phyloP scores from a whole-genome alignment of 2,797 vertebrate species.

The Acrossocheilus fasciatus region DNA sequence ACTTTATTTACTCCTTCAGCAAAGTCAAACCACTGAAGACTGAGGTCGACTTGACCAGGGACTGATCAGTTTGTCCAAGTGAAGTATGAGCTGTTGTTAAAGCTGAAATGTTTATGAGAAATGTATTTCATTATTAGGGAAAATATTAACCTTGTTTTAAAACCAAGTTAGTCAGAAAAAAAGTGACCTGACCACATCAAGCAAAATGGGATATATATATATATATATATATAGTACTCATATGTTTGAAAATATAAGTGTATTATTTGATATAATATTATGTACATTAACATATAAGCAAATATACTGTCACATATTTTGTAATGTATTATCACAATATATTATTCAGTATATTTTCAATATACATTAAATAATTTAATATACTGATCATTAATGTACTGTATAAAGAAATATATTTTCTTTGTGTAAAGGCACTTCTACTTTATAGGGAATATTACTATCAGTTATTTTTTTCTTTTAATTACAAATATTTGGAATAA shows the following conservation, averaged over 20 bases:
- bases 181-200: neutral
- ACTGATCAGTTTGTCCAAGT: neutral
- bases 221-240: too few relatives aligned
- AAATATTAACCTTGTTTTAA: neutral
- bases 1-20: conserved; percentile 17
- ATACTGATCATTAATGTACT: neutral
- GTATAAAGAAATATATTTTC: neutral
- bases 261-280: neutral
- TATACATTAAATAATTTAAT: neutral
- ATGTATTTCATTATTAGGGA: neutral
- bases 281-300: neutral
- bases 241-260: neutral
- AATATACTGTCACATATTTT: neutral
- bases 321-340: neutral
- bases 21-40: conserved; percentile 16
- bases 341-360: neutral
- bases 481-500: neutral
- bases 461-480: neutral
- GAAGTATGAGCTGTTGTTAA: neutral
- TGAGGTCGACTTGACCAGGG: neutral
- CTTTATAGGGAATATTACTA: neutral
- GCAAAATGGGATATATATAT: neutral
- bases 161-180: neutral
- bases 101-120: neutral
- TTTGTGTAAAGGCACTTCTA: neutral